phyloP scores from a whole-genome alignment of 1,140 invertebrate species.

The Caenorhabditis inopinata region DNA sequence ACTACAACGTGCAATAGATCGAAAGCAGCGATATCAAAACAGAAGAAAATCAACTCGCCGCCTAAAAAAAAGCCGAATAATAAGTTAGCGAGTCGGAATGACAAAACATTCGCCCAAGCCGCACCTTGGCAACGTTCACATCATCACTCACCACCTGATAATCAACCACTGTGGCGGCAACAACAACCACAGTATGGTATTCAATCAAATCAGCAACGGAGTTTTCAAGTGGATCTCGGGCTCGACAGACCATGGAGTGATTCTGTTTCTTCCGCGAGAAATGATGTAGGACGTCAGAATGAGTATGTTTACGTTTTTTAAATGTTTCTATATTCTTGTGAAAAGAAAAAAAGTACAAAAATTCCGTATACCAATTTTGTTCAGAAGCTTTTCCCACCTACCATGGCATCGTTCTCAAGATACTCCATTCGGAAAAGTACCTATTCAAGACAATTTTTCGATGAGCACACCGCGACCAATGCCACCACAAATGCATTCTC shows the following conservation, averaged over 20 bases:
- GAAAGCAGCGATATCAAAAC: too few species aligned
- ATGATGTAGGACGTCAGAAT: not conserved
- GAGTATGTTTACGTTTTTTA: not conserved
- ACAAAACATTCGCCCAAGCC: not conserved
- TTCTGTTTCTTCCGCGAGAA: not conserved
- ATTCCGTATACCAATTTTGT: not conserved
- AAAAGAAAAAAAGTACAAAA: too few species aligned
- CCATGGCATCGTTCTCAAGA: slow-evolving; percentile 13
- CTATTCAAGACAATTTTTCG: not conserved
- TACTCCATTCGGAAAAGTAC: slow-evolving; percentile 4
- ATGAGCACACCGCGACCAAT: not conserved
- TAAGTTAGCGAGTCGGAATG: not conserved
- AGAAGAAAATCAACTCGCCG: not conserved
- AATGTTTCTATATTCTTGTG: too few species aligned
- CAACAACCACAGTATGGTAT: not conserved
- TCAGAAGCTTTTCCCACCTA: not conserved
- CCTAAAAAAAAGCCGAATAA: not conserved
- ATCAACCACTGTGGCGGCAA: not conserved
- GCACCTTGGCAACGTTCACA: not conserved
- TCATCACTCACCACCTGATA: not conserved
- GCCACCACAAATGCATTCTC: not conserved
- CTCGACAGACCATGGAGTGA: not conserved
- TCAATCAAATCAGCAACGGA: not conserved
- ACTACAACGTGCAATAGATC: too few species aligned
- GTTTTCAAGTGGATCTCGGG: not conserved